Evolutionary conservation across 30 jellyfish, hydroid and myxozoan genomes (phyloP), one percentile per base, ranked within the genome.

Genomic region (Clytia hemisphaerica): DNA sequence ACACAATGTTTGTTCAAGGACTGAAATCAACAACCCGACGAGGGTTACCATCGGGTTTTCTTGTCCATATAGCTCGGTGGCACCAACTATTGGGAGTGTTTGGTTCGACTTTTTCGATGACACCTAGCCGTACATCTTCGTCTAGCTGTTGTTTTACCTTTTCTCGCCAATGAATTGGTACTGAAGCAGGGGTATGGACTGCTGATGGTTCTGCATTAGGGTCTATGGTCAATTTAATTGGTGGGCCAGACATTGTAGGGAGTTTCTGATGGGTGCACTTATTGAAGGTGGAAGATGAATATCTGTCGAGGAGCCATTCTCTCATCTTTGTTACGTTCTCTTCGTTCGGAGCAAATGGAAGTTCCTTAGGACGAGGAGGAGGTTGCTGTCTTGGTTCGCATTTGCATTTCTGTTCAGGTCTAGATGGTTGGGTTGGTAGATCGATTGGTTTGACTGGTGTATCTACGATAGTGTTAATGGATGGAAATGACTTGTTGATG

Each of bases 11-110:
- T 83, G 66, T 70, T 70, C 14, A 70, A 37, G 66, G 67, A 30
- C 36, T 50, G 76, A 70, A 45, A 58, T 70, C 82, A 19, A 47
- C 82, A 15, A 37, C 50, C 7, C 80, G 55, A 9, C 77, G 24
- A 0, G 80, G 64, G 35, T 22, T 18, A 6, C 58, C 78, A 19
- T 29, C 36, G 2, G 46, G 0, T 30, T 57, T 57, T 2, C 70
- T 28, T 44, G 0, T 44, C 70, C 70, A 57, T 22, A 57, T 21
- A 57, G 34, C 44, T 18, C 83, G 54, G 50, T 58, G 60, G 61
- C 83, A 75, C 87, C 87, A 75, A 37, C 58, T 62, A 16, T 37
- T 58, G n/a, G 83, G 87, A 25, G 50, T 53, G 2, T 55, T 76
- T 31, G 38, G 68, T 58, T 53, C 68, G 71, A 53, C 84, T 46